These are phyloP conservation scores for Sclerodermus sp. DNA, from an alignment of 2,888 invertebrate genomes.

Conservation along the genomic window DNA sequence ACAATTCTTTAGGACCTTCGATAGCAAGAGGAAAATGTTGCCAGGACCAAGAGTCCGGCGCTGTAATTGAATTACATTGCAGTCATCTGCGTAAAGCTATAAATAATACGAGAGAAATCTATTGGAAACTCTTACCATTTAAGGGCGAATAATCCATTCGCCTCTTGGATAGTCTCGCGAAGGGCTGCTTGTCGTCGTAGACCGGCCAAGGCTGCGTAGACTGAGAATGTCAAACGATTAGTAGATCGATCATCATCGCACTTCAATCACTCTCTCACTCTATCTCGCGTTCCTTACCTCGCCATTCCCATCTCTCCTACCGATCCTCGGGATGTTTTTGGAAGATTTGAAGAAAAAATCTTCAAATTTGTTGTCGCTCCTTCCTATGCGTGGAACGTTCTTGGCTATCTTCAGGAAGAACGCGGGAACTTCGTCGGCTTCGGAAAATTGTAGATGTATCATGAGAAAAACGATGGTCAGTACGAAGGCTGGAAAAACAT, in stretches of 20 bases:
- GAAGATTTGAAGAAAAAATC: constrained; percentile 40
- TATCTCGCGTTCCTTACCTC: constrained; percentile 20
- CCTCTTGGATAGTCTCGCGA: constrained; percentile 23
- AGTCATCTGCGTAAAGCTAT: too few species aligned
- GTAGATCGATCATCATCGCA: too few species aligned
- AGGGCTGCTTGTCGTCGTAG: constrained; percentile 11
- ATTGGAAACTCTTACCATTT: constrained; percentile 17
- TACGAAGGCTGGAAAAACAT: too few species aligned
- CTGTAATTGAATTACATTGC: too few species aligned
- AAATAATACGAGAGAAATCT: not conserved
- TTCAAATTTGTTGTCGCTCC: constrained; percentile 38
- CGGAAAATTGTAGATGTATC: too few species aligned
- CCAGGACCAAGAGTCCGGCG: constrained; percentile 33
- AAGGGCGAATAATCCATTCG: constrained; percentile 24
- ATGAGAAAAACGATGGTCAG: too few species aligned
- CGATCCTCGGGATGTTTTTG: constrained; percentile 35
- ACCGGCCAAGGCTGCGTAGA: constrained; percentile 10
- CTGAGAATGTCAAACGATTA: too few species aligned
- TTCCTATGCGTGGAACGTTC: constrained; percentile 44
- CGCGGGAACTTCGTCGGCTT: constrained; percentile 45
- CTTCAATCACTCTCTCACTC: too few species aligned
- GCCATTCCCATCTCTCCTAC: constrained; percentile 22
- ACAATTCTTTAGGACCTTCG: constrained; percentile 49
- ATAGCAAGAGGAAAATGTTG: constrained; percentile 48
- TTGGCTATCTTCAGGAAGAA: constrained; percentile 53